phyloP scores from a whole-genome alignment of 2,797 vertebrate species.

The Phylloscopus collybita region DNA sequence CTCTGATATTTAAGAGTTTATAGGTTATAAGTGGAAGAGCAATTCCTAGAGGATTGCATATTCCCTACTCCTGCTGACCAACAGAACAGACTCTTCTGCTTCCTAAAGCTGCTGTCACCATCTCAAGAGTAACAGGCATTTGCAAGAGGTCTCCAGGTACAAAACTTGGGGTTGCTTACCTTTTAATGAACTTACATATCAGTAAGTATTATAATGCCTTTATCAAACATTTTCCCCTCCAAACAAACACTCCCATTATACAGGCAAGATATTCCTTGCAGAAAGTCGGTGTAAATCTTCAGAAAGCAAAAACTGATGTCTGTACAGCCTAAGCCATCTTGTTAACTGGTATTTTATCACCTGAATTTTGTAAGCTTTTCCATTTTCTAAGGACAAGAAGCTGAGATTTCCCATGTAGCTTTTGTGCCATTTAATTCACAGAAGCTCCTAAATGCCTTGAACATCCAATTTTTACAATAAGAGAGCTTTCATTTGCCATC shows the following conservation, averaged over 20 bases:
- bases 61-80: neutral
- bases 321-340: neutral
- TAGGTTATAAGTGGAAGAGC: neutral
- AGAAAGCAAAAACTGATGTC: neutral
- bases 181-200: neutral
- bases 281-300: neutral
- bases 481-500: conserved; percentile 30
- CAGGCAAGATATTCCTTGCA: neutral
- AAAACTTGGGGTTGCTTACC: neutral
- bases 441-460: conserved; percentile 6
- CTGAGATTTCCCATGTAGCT: neutral
- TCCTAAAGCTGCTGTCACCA: neutral
- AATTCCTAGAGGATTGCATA: neutral
- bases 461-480: conserved; percentile 25
- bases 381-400: neutral
- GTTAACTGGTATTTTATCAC: neutral
- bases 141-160: neutral
- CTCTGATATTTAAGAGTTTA: neutral
- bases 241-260: neutral
- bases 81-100: neutral
- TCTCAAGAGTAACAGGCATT: neutral
- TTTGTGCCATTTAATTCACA: neutral
- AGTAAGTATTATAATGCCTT: neutral
- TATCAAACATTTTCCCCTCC: neutral
- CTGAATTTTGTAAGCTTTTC: neutral